Conservation (phyloP, 2,113 vertebrate species). For the Percina caprodes region DNA sequence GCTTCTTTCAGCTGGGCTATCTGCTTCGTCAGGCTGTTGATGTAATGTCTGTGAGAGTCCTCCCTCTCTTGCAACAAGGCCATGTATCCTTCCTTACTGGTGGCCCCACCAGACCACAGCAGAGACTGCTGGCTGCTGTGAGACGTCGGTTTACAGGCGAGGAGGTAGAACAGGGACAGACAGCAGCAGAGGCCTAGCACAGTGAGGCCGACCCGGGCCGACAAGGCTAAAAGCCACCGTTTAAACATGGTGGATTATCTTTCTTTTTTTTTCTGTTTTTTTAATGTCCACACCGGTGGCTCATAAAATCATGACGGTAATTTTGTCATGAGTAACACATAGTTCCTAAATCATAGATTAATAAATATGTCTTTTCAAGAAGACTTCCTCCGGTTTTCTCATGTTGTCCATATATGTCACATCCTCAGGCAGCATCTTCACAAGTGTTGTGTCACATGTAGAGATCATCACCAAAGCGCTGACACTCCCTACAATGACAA, state of each 20-base stretch:
- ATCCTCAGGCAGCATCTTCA: slow-evolving; percentile 29
- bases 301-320: slow-evolving; percentile 8
- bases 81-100: slow-evolving; percentile 88
- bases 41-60: slow-evolving; percentile 88
- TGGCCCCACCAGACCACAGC: slow-evolving; percentile 79
- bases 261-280: neutral
- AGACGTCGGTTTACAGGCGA: slow-evolving; percentile 87
- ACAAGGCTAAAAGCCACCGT: slow-evolving; percentile 87
- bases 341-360: neutral
- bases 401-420: neutral
- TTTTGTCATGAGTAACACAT: slow-evolving; percentile 34
- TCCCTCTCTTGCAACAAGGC: slow-evolving; percentile 89
- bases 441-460: neutral
- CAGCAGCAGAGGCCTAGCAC: slow-evolving; percentile 86
- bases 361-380: slow-evolving; percentile 5
- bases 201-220: slow-evolving; percentile 84
- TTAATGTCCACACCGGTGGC: neutral
- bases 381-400: slow-evolving; percentile 24
- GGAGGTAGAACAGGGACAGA: slow-evolving; percentile 88
- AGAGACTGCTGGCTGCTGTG: slow-evolving; percentile 76
- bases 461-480: neutral
- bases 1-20: slow-evolving; percentile 91
- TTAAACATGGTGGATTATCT: slow-evolving; percentile 80
- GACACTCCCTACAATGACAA: slow-evolving; percentile 37
- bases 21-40: slow-evolving; percentile 90